Percentiles rank a stretch among this genome's conserved stretches.
Evolutionary conservation across 2,113 vertebrate species (phyloP).

Genomic region (Ursus arctos): DNA sequence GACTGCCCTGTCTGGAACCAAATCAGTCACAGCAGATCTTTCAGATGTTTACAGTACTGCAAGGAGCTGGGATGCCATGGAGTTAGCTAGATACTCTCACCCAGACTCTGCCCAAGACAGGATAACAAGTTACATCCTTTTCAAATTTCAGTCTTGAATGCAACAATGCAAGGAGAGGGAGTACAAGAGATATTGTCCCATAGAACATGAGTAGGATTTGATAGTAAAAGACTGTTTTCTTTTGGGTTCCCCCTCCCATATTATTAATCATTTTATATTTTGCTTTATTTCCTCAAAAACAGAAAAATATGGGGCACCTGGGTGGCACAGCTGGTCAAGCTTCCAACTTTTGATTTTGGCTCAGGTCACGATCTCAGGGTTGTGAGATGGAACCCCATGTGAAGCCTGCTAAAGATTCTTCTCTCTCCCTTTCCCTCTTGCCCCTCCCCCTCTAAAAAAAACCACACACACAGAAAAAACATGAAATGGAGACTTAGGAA

Average conservation of each 20-base stretch:
- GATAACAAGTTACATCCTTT: neutral
- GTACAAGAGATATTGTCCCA: neutral
- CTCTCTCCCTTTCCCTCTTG: neutral
- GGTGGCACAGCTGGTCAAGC: neutral
- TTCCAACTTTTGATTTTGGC: neutral
- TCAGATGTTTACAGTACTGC: neutral
- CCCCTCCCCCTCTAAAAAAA: too few species aligned
- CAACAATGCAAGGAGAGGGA: neutral
- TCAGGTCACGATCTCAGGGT: neutral
- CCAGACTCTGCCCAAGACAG: neutral
- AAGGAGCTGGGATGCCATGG: neutral
- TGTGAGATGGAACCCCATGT: neutral
- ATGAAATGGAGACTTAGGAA: neutral
- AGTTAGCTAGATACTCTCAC: neutral
- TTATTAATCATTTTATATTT: neutral
- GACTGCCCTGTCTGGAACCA: neutral
- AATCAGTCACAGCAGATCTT: neutral
- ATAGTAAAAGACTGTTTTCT: neutral
- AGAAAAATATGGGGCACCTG: neutral
- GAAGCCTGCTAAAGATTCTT: neutral
- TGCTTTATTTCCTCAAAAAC: neutral
- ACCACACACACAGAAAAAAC: neutral
- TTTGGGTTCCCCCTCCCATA: neutral
- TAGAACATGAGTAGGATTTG: neutral
- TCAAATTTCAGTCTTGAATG: neutral